Evolutionary conservation across 2,797 vertebrate species (phyloP).

Genomic region (Aeoliscus strigatus): DNA sequence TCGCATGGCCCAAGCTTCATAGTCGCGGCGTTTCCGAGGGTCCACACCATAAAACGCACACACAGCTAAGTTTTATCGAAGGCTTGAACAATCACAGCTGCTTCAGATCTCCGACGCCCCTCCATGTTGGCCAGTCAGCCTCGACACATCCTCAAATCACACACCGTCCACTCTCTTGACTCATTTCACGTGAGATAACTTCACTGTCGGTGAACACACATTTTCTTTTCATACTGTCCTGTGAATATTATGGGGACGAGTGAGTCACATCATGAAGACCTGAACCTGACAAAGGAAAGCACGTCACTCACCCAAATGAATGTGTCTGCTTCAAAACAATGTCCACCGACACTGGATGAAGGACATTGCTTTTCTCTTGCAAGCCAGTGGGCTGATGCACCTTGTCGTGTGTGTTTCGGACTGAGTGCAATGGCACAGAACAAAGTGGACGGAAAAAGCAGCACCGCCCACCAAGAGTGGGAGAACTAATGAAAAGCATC

Average conservation of each 20-base stretch:
- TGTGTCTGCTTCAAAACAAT: constrained; percentile 1
- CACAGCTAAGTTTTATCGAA: too few species aligned
- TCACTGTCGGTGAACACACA: too few species aligned
- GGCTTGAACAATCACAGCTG: too few species aligned
- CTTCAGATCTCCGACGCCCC: too few species aligned
- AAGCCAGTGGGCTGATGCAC: constrained; percentile 9
- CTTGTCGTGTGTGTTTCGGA: constrained; percentile 14
- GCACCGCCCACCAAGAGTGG: constrained; percentile 6
- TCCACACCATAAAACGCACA: too few species aligned
- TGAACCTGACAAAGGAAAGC: too few species aligned
- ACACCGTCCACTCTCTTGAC: neutral
- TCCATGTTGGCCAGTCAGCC: neutral
- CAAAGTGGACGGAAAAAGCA: constrained; percentile 18
- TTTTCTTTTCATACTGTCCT: neutral
- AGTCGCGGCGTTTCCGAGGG: too few species aligned
- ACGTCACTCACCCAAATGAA: neutral
- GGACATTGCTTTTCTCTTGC: constrained; percentile 16
- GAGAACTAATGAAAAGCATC: constrained; percentile 24
- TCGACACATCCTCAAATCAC: neutral
- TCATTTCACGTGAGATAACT: neutral
- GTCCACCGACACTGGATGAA: constrained; percentile 7
- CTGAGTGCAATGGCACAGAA: constrained; percentile 12
- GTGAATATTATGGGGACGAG: constrained; percentile 5
- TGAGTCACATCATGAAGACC: neutral
- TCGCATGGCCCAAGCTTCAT: too few species aligned